Evolutionary conservation across 2,113 vertebrate genomes (phyloP), one percentile per base, ranked within the genome.

Genomic region (Psittacara wagleri): DNA sequence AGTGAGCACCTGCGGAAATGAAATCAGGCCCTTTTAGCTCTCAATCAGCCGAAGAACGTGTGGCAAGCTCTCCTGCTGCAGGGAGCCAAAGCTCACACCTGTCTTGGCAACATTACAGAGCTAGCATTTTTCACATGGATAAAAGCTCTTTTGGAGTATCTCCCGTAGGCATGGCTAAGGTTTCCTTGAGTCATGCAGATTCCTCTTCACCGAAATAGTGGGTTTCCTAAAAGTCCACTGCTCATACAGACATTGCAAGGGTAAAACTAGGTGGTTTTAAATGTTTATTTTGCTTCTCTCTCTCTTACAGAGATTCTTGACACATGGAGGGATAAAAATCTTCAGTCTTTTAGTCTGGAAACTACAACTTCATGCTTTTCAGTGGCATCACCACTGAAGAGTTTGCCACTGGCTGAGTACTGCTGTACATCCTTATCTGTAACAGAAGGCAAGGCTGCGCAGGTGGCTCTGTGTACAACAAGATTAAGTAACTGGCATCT

Each of bases 31-130:
- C 62, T 97, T 94, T 79, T 93, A 94, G 81, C 94, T 97, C 96
- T 96, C 96, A 93, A 93, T 95, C 94, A 96, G 95, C 67, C 77
- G 85, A 89, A 94, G 94, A 93, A 94, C 75, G 31, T 82, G 74
- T 92, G 86, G 94, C 95, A 96, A 93, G 83, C 94, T 95, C 92
- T 96, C 94, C 86, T 96, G 83, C 96, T 96, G 95, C 88, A 96
- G 95, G 80, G 92, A 96, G 96, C 96, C 96, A 96, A 95, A 92
- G 70, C 95, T 93, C 88, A 92, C 96, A 96, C 96, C 95, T 96
- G 96, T 37, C 94, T 96, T 97, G 96, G 94, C 95, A 96, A 14
- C 57, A 86, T 89, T 96, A 97, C 95, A 96, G 90, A 92, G 77
- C 41, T 44, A 94, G 49, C 43, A 57, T 89, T 95, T 94, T 92